phyloP scores from a whole-genome alignment of 2,888 invertebrate genomes.

The Polyploca ridens region DNA sequence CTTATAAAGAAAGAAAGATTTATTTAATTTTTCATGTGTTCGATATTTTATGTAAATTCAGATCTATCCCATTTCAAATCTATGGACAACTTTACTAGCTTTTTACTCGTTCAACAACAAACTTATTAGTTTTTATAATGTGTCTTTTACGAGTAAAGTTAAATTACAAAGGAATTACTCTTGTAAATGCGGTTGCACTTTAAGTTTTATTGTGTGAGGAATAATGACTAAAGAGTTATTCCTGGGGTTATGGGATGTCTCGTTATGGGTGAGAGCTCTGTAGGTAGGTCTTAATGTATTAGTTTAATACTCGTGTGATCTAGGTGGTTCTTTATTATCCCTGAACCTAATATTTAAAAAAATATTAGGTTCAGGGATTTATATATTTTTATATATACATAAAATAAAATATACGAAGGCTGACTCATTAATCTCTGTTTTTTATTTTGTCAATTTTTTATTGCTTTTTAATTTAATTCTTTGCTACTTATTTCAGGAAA shows the following conservation, averaged over 20 bases:
- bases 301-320: not conserved
- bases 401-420: too few species aligned
- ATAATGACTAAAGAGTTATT: not conserved
- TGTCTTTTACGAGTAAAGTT: conserved; percentile 45
- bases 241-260: not conserved
- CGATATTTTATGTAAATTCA: too few species aligned
- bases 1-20: too few species aligned
- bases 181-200: conserved; percentile 8
- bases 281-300: not conserved
- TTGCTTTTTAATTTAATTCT: too few species aligned
- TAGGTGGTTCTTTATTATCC: not conserved
- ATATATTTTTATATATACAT: too few species aligned
- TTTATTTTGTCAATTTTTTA: too few species aligned
- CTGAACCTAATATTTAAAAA: too few species aligned
- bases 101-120: conserved; percentile 53
- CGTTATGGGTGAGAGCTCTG: not conserved
- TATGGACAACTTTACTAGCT: conserved; percentile 39
- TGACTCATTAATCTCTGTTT: too few species aligned
- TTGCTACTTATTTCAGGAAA: too few species aligned
- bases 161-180: conserved; percentile 35
- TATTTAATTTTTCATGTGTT: too few species aligned
- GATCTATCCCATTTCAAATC: conserved; percentile 29
- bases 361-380: too few species aligned
- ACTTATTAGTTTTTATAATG: conserved; percentile 56
- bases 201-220: conserved; percentile 6